Percentiles rank a stretch among this genome's conserved stretches.
These are phyloP conservation scores for Danio choprae DNA, from an alignment of 2,797 vertebrate genomes.

Conservation along the genomic window DNA sequence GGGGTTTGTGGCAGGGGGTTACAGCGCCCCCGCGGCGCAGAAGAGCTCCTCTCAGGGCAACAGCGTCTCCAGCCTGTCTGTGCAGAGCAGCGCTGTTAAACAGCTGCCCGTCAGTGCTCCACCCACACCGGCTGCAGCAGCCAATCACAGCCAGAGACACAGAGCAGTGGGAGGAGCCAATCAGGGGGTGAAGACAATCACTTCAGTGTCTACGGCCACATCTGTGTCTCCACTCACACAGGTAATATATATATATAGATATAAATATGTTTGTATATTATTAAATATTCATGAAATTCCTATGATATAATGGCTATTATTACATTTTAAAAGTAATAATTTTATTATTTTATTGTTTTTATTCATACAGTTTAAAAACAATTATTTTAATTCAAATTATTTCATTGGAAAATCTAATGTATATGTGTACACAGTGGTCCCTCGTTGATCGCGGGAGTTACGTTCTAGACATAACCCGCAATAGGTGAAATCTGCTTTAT, in stretches of 20 bases:
- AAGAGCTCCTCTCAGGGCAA: conserved; percentile 70
- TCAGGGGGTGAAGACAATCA: conserved; percentile 76
- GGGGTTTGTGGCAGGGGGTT: conserved; percentile 70
- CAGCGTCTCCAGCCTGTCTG: conserved; percentile 74
- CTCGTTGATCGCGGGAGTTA: too few relatives aligned
- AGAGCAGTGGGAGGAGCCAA: conserved; percentile 69
- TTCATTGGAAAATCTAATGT: too few relatives aligned
- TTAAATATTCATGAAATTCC: not conserved
- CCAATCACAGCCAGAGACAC: conserved; percentile 71
- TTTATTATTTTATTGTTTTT: too few relatives aligned
- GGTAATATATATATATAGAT: too few relatives aligned
- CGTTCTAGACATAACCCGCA: too few relatives aligned
- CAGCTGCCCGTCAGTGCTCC: conserved; percentile 71
- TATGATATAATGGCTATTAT: too few relatives aligned
- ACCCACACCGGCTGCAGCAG: conserved; percentile 50
- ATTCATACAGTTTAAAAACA: too few relatives aligned
- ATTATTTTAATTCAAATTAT: too few relatives aligned
- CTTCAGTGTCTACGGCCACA: conserved; percentile 68
- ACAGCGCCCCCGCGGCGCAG: conserved; percentile 66
- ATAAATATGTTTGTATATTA: too few relatives aligned
- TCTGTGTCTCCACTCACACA: conserved; percentile 75
- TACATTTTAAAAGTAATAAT: too few relatives aligned
- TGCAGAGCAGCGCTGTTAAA: conserved; percentile 72
- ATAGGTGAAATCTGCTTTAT: too few relatives aligned
- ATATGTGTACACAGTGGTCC: too few relatives aligned